Evolutionary conservation across 2,888 invertebrate species (phyloP).

Genomic region (Caenorhabditis sp.): DNA sequence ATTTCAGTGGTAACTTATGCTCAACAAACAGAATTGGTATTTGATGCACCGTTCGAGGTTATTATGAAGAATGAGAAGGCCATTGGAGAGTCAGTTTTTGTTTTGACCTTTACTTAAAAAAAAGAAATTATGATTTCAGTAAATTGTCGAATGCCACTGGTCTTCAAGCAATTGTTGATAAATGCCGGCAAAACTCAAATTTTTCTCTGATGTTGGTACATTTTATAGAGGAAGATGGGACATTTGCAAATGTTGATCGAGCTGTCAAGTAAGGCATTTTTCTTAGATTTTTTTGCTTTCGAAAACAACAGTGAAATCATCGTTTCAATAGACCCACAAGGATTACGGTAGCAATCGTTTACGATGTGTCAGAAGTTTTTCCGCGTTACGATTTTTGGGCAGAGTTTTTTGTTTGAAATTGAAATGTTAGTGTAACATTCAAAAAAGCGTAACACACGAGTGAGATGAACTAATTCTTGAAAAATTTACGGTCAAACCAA

Average conservation of each 20-base stretch:
- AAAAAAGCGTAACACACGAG: too few relatives aligned
- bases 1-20: conserved; percentile 50
- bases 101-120: too few relatives aligned
- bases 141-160: conserved; percentile 46
- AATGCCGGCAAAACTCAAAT: conserved; percentile 51
- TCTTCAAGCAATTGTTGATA: conserved; percentile 45
- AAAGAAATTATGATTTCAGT: conserved; percentile 35
- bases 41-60: conserved; percentile 53
- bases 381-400: too few relatives aligned
- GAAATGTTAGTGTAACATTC: too few relatives aligned
- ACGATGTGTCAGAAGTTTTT: too few relatives aligned
- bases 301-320: too few relatives aligned
- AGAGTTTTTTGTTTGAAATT: too few relatives aligned
- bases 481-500: too few relatives aligned
- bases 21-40: conserved; percentile 51
- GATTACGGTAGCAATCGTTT: too few relatives aligned
- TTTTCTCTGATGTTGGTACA: conserved; percentile 54
- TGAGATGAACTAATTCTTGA: too few relatives aligned
- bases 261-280: conserved; percentile 32
- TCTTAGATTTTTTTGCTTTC: not conserved
- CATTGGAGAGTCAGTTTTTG: conserved; percentile 40
- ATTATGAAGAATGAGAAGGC: conserved; percentile 51
- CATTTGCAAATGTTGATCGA: conserved; percentile 46
- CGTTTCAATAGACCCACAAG: too few relatives aligned
- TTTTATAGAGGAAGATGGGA: conserved; percentile 39